These are phyloP conservation scores for Brachypteracias leptosomus DNA, from an alignment of 2,113 vertebrate species.

Conservation along the genomic window DNA sequence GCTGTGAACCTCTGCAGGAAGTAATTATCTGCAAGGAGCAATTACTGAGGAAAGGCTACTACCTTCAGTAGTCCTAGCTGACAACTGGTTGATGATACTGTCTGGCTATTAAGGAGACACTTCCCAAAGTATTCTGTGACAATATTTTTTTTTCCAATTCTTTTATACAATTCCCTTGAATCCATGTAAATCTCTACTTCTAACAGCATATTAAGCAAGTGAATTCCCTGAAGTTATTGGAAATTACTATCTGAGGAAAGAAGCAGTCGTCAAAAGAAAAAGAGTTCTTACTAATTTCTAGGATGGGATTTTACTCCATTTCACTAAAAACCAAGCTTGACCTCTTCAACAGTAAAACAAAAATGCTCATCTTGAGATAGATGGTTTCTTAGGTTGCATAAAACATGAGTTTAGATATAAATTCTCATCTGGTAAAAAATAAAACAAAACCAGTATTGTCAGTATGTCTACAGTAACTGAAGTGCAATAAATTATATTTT, in stretches of 20 bases:
- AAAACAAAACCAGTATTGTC: neutral
- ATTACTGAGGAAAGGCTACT: neutral
- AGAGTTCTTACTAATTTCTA: neutral
- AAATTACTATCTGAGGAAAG: neutral
- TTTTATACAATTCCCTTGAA: neutral
- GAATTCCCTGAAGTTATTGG: neutral
- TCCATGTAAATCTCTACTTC: neutral
- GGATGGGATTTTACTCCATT: neutral
- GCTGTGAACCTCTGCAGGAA: neutral
- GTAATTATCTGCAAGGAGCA: neutral
- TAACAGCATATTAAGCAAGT: neutral
- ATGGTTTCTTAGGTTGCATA: neutral
- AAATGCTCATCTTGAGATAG: neutral
- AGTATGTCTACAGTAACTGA: neutral
- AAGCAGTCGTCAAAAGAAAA: neutral
- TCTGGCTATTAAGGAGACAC: neutral
- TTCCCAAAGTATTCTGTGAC: neutral
- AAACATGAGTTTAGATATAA: neutral
- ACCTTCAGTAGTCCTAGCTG: neutral
- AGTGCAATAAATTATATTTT: neutral
- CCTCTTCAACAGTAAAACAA: neutral
- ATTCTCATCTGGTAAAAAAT: neutral
- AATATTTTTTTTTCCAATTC: accelerated
- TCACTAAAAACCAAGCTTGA: neutral
- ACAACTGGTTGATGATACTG: neutral